Base-by-base conservation (phyloP, 1,140 invertebrate genomes). In the Pseudomyrmex flavicornis region DNA sequence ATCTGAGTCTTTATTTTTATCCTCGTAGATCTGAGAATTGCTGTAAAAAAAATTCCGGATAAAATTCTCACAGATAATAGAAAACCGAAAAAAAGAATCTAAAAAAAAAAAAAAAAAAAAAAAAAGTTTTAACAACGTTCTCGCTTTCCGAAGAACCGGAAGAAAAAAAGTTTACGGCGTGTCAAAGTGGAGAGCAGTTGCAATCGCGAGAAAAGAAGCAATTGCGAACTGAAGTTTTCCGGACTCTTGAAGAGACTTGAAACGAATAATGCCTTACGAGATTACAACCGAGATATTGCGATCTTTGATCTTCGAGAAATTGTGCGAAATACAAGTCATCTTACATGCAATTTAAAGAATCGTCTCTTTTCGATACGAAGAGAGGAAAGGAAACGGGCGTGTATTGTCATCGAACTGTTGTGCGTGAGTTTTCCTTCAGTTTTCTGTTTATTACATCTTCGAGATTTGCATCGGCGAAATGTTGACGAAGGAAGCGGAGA, bases 101-200 rank as follows among this genome's bases (percentile, higher is more conserved):
- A 22, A 15, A 50, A 59, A 69, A 56, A 12, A 48, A 26, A 20
- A 20, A 26, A 15, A 1, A 59, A 12, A 70, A 48, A 50, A 35
- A 80, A 72, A 80, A 56, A 70, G 44, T 79, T 79, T 79, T 79
- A 70, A 79, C 65, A 48, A 80, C 54, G 54, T 61, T 61, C 54
- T 80, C 44, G 56, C 76, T 80, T 59, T 59, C 66, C 66, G 65
- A 80, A 70, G 13, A 70, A 52, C 17, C 15, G 62, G 22, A 44
- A 66, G 69, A 70, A 79, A 58, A 44, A 52, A 65, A 12, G 52
- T 35, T 35, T 35, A 35, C 35, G 58, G 54, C 20, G 62, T 58
- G 15, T 26, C 65, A 79, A 70, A 58, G 35, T 62, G 63, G 54
- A 5, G 0, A 35, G 62, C 48, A 56, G 62, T 44, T 54, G 50